Percentiles rank a stretch among this genome's conserved stretches.
phyloP scores from a whole-genome alignment of 2,888 invertebrate species.

The Syritta pipiens region DNA sequence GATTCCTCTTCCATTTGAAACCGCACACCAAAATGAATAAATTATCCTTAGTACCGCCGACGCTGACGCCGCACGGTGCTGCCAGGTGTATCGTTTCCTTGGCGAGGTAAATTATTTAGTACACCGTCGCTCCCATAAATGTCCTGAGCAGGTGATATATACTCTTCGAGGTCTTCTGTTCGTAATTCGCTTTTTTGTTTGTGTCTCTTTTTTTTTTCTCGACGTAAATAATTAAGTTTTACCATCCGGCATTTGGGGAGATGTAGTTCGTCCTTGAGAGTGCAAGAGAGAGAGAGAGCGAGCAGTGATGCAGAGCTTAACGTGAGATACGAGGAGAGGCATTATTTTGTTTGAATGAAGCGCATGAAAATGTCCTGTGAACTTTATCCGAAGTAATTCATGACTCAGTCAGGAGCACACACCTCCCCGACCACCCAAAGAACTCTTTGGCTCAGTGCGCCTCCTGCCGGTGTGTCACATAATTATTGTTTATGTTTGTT shows the following conservation, averaged over 20 bases:
- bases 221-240: background rate
- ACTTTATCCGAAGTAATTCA: constrained; percentile 49
- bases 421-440: constrained; percentile 5
- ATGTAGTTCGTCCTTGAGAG: constrained; percentile 25
- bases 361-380: constrained; percentile 50
- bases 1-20: background rate
- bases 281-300: background rate
- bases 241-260: background rate
- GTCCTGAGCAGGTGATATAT: constrained; percentile 44
- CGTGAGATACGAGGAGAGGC: background rate
- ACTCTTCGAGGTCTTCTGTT: background rate
- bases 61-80: constrained; percentile 17
- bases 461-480: constrained; percentile 49
- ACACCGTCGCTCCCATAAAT: constrained; percentile 40
- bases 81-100: constrained; percentile 41
- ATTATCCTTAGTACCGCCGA: constrained; percentile 20
- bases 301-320: background rate
- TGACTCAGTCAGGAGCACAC: background rate
- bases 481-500: constrained; percentile 67
- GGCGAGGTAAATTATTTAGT: constrained; percentile 52
- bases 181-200: background rate
- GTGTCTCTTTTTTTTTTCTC: background rate
- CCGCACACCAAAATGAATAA: constrained; percentile 50
- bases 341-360: constrained; percentile 35
- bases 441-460: background rate